These are phyloP conservation scores for Cephus sareptanus DNA, from an alignment of 2,888 invertebrate species.

Conservation along the genomic window DNA sequence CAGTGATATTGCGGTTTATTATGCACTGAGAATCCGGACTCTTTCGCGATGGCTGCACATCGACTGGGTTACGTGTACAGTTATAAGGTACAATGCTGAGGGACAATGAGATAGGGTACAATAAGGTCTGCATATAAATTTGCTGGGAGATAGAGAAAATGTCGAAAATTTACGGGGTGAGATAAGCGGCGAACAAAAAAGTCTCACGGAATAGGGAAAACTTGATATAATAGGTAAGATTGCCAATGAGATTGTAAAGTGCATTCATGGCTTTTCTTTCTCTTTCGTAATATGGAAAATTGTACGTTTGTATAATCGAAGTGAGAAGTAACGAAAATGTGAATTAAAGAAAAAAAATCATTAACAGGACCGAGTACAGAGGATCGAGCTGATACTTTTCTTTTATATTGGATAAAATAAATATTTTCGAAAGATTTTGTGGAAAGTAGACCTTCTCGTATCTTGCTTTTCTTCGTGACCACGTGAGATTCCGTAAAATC, in stretches of 20 bases:
- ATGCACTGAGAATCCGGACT: background rate
- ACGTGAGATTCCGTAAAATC: background rate
- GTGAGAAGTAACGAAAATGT: background rate
- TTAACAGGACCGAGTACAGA: no score
- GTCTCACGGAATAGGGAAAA: background rate
- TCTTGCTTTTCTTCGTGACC: no score
- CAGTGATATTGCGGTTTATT: background rate
- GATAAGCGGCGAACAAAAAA: background rate
- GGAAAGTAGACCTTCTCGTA: no score
- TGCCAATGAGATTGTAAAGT: background rate
- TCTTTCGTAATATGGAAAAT: background rate
- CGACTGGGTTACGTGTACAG: background rate
- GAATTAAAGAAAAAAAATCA: background rate
- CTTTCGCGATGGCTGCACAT: background rate
- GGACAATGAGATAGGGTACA: background rate
- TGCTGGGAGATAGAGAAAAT: background rate
- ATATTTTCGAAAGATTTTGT: no score
- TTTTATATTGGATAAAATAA: no score
- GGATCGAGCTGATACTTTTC: no score
- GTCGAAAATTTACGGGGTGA: background rate
- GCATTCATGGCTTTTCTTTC: background rate
- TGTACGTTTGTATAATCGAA: background rate
- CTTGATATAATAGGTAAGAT: background rate
- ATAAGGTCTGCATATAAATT: background rate
- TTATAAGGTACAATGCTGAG: background rate